Evolutionary conservation across 2,888 invertebrate genomes (phyloP), one percentile per base, ranked within the genome.

Genomic region (Sturmia bella): DNA sequence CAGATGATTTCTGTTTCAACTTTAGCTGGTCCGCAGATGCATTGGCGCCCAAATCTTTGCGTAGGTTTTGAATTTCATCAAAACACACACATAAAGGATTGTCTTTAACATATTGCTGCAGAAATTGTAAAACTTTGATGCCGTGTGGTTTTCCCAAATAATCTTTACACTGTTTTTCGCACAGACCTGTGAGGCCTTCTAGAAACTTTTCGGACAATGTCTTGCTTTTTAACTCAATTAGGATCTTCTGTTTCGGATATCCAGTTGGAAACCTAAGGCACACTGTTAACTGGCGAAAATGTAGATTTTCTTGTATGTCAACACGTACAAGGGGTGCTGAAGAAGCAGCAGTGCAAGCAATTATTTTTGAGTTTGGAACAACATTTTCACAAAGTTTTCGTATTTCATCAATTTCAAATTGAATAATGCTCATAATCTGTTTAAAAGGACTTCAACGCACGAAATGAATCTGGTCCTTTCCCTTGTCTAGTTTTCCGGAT

Each of bases 71-170:
- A 79, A 95, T 94, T 90, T 95, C 95, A 86, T 95, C 94, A 84
- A 94, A 94, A 85, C 95, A 95, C 75, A 94, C 94, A 86, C 93
- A 94, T 3, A 95, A 90, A 0, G 95, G 94, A 90, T 95, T 94
- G 84, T 95, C 94, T 59, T 93, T 92, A 7, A 88, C 89, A 87
- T 95, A 95, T 80, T 92, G 93, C 63, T 92, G 90, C 6, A 95
- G 90, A 86, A 95, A 94, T 84, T 92, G 92, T 15, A 95, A 88
- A 4, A 93, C 90, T 57, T 91, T 91, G 41, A 95, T 87, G 15
- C 91, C 92, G 88, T 94, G 94, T 0, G 93, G 92, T 88, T 94
- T 93, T 0, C 94, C 94, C 19, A 93, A 77, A 73, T 91, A 88
- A 84, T 84, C 92, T 92, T 87, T 93, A 89, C 89, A 94, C 93